phyloP scores from a whole-genome alignment of 2,113 vertebrate genomes.

The Peromyscus polionotus region DNA sequence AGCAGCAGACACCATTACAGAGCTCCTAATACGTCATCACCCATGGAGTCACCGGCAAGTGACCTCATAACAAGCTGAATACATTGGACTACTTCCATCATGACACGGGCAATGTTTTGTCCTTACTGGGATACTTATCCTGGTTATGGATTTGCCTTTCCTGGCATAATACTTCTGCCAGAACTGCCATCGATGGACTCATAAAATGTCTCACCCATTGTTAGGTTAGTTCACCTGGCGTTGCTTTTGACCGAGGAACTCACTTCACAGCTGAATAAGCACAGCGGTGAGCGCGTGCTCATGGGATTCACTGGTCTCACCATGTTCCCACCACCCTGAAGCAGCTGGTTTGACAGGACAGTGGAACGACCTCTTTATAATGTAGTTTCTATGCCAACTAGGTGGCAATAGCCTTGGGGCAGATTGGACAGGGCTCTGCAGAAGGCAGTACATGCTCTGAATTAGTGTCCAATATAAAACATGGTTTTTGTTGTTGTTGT shows the following conservation, averaged over 20 bases:
- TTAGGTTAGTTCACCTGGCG: background rate
- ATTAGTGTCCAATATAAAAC: background rate
- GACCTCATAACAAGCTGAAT: background rate
- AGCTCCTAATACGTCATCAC: no score
- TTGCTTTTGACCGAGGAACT: no score
- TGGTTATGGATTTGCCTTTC: background rate
- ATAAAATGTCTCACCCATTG: no score
- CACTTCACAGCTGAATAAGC: background rate
- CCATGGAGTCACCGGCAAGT: background rate
- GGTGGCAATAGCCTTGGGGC: no score
- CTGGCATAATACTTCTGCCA: background rate
- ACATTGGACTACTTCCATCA: background rate
- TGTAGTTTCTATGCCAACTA: background rate
- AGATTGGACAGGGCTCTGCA: background rate
- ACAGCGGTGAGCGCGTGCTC: background rate
- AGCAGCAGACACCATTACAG: background rate
- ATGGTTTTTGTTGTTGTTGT: no score
- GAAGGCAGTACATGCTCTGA: background rate
- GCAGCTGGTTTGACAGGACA: background rate
- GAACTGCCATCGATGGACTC: background rate
- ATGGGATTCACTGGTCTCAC: background rate
- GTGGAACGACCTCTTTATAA: background rate
- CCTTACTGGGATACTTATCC: background rate
- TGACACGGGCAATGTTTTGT: background rate
- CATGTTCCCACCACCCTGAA: background rate